These are phyloP conservation scores for Pteria penguin DNA, from an alignment of 2,888 invertebrate genomes.

Conservation along the genomic window DNA sequence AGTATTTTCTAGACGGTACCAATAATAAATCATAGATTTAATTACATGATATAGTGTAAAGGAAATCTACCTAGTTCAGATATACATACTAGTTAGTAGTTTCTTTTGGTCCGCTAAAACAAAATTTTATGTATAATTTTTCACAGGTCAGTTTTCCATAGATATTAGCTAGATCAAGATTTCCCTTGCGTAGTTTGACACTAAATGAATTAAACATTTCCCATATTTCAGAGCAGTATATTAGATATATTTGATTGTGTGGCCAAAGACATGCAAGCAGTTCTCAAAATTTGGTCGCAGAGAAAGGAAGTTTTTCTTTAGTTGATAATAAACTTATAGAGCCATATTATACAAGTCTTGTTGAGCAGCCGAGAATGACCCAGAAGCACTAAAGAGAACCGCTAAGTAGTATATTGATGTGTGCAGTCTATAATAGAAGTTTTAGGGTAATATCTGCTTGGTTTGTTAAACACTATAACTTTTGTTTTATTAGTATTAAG, in stretches of 20 bases:
- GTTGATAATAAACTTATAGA: neutral
- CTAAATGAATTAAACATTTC: neutral
- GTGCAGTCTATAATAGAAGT: neutral
- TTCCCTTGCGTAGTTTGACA: neutral
- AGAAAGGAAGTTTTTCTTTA: neutral
- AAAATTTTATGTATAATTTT: neutral
- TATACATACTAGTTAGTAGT: neutral
- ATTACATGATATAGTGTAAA: neutral
- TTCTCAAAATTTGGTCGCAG: neutral
- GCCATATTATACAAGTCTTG: neutral
- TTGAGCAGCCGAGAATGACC: neutral
- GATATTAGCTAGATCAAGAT: neutral
- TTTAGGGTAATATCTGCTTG: neutral
- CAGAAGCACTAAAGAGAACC: neutral
- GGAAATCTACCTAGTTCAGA: neutral
- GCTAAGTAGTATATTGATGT: neutral
- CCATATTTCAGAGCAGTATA: constrained; percentile 3
- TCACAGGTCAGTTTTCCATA: too few species aligned
- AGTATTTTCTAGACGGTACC: neutral
- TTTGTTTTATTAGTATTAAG: constrained; percentile 9
- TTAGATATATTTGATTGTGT: constrained; percentile 3
- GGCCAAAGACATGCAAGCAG: neutral
- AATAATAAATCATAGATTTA: neutral
- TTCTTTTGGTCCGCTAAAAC: neutral
- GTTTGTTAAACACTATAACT: neutral